Evolutionary conservation across 2,888 invertebrate species (phyloP).

Genomic region (Dioctria rufipes): DNA sequence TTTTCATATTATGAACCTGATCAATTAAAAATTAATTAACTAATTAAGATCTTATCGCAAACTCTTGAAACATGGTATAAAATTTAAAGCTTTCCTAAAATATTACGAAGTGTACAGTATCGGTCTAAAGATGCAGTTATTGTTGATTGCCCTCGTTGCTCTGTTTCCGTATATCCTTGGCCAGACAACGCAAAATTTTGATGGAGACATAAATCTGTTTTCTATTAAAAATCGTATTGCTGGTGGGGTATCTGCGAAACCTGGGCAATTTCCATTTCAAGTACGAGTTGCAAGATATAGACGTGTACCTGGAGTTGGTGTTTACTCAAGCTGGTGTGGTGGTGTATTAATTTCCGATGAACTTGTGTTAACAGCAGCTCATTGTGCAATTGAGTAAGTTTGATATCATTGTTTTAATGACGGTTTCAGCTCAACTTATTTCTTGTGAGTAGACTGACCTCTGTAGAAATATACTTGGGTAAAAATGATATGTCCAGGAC

Average conservation of each 20-base stretch:
- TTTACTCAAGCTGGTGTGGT: slow-evolving; percentile 45
- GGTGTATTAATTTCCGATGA: slow-evolving; percentile 52
- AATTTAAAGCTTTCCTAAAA: no score
- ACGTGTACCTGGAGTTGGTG: no score
- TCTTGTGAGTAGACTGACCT: slow-evolving; percentile 2
- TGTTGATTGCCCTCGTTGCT: neutral
- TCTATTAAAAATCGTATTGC: slow-evolving; percentile 52
- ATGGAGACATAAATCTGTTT: no score
- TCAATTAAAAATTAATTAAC: no score
- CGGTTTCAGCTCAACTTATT: neutral
- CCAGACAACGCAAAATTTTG: no score
- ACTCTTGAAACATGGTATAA: no score
- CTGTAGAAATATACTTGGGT: slow-evolving; percentile 36
- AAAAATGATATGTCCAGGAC: slow-evolving; percentile 37
- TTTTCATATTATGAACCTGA: no score
- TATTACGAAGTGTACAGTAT: no score
- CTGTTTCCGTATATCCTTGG: no score
- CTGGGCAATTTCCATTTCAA: slow-evolving; percentile 58
- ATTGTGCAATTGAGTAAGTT: slow-evolving; percentile 39
- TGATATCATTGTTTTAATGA: neutral
- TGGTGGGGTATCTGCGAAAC: slow-evolving; percentile 54
- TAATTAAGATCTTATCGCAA: no score
- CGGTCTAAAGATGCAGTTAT: neutral
- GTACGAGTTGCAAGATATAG: slow-evolving; percentile 21
- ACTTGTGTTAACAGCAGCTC: slow-evolving; percentile 54